These are phyloP conservation scores for Bugula neritina DNA, from an alignment of 2,888 invertebrate genomes.

Conservation along the genomic window DNA sequence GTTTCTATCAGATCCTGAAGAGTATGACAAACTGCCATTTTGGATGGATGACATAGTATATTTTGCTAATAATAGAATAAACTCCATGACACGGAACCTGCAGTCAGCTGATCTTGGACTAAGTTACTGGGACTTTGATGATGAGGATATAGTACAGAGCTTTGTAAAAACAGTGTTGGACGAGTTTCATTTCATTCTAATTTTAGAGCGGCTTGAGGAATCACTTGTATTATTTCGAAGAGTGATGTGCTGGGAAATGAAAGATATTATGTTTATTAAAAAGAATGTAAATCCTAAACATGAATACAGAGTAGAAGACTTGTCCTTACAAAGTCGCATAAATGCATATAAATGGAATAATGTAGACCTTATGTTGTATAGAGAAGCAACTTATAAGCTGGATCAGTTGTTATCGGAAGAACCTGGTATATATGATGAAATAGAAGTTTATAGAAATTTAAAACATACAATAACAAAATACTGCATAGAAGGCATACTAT, in stretches of 20 bases:
- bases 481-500: neutral
- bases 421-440: neutral
- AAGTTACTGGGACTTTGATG: conserved; percentile 18
- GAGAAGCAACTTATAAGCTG: neutral
- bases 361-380: neutral
- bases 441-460: neutral
- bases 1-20: neutral
- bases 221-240: conserved; percentile 1
- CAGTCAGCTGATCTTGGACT: conserved; percentile 15
- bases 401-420: neutral
- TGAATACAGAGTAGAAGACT: neutral
- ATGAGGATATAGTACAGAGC: neutral
- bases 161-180: neutral
- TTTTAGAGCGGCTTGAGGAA: conserved; percentile 5
- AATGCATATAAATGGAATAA: conserved; percentile 24
- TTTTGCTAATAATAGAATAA: neutral
- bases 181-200: neutral
- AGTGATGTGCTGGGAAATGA: conserved; percentile 19
- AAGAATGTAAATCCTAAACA: conserved; percentile 14
- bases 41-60: neutral
- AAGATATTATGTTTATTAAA: conserved; percentile 18
- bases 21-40: neutral
- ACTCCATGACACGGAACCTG: conserved; percentile 21
- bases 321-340: neutral
- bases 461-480: neutral